Conservation (phyloP, 2,888 invertebrate genomes). For the Meteorus colon region DNA sequence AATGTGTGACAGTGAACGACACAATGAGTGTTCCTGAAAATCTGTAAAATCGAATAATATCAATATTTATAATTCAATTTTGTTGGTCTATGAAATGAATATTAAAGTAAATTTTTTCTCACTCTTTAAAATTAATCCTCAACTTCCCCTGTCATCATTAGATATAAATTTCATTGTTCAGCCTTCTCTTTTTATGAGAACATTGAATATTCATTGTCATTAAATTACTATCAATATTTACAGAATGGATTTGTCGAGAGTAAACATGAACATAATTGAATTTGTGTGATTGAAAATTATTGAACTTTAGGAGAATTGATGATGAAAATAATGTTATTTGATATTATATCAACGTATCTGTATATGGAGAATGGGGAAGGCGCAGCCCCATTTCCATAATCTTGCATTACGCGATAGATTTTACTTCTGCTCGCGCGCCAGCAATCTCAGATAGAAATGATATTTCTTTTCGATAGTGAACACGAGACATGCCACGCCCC, state of each 20-base stretch:
- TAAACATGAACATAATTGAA: background rate
- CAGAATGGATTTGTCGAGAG: background rate
- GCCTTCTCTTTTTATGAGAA: too few species aligned
- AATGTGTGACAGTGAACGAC: background rate
- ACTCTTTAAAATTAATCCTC: too few species aligned
- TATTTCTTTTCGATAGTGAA: constrained; percentile 3
- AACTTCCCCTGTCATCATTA: too few species aligned
- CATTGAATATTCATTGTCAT: background rate
- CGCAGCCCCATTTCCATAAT: background rate
- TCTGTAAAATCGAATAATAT: background rate
- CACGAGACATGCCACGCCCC: background rate
- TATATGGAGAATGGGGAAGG: background rate
- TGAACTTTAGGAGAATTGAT: background rate
- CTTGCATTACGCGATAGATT: background rate
- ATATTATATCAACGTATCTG: background rate
- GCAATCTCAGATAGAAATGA: constrained; percentile 1
- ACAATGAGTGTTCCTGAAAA: background rate
- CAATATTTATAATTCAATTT: background rate
- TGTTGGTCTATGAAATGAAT: background rate
- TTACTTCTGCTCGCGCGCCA: background rate
- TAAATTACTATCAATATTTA: background rate
- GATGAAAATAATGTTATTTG: background rate
- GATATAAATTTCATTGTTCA: too few species aligned
- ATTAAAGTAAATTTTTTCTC: too few species aligned
- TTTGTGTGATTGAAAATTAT: constrained; percentile 1